These are phyloP conservation scores for Pycnomerus fuliginosus DNA, from an alignment of 2,888 invertebrate genomes.

Conservation along the genomic window DNA sequence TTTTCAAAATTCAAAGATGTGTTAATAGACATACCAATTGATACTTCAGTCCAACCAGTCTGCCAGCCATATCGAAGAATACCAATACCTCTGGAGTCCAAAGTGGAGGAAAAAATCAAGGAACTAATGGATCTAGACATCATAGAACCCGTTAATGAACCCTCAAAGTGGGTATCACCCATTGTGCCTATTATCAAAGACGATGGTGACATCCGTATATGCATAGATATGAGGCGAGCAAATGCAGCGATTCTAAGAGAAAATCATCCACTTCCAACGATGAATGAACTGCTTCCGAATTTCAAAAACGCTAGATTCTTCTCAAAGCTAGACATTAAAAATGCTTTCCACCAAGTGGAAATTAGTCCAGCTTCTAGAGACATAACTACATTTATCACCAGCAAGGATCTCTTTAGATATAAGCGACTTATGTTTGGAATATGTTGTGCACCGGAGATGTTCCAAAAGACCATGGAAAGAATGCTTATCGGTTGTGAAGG, in stretches of 20 bases:
- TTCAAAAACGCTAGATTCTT: slow-evolving; percentile 33
- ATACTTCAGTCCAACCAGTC: slow-evolving; percentile 34
- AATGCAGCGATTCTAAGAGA: slow-evolving; percentile 31
- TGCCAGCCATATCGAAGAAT: slow-evolving; percentile 31
- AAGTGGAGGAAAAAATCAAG: slow-evolving; percentile 33
- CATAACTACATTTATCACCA: slow-evolving; percentile 39
- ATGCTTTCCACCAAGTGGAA: slow-evolving; percentile 46
- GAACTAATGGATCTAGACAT: slow-evolving; percentile 30
- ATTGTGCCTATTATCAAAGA: slow-evolving; percentile 35
- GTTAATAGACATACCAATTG: slow-evolving; percentile 32
- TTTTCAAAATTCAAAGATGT: slow-evolving; percentile 38
- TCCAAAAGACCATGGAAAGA: slow-evolving; percentile 43
- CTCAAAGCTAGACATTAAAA: slow-evolving; percentile 41
- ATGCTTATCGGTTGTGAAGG: slow-evolving; percentile 43
- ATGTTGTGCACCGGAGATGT: slow-evolving; percentile 43
- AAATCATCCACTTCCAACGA: slow-evolving; percentile 31
- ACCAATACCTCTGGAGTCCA: slow-evolving; percentile 33
- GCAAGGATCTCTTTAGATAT: slow-evolving; percentile 42
- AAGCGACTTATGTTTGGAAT: slow-evolving; percentile 41
- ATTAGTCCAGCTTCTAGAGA: slow-evolving; percentile 34
- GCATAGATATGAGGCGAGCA: slow-evolving; percentile 33
- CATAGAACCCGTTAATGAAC: slow-evolving; percentile 31
- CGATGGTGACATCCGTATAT: slow-evolving; percentile 32
- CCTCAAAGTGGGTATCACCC: slow-evolving; percentile 34
- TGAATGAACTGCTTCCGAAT: slow-evolving; percentile 28